Evolutionary conservation across 2,888 invertebrate species (phyloP).

Genomic region (Anthophora plumipes): DNA sequence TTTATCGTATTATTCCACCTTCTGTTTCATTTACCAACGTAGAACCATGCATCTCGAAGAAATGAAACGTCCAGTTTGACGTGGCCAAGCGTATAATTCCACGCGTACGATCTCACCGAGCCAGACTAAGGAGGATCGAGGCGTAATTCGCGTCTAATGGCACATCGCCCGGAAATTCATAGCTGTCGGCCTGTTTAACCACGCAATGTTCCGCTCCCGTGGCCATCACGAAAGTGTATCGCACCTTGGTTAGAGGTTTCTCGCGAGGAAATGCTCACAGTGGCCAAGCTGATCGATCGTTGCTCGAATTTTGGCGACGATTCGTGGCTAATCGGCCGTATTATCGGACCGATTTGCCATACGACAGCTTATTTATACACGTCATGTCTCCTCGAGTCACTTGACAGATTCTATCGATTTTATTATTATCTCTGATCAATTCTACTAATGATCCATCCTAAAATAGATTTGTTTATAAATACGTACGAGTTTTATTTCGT

Average conservation of each 20-base stretch:
- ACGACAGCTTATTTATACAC: constrained; percentile 39
- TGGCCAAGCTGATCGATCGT: constrained; percentile 37
- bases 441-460: constrained; percentile 12
- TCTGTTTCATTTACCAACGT: background rate
- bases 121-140: constrained; percentile 26
- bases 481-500: background rate
- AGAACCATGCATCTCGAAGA: background rate
- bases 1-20: background rate
- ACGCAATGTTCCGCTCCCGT: background rate
- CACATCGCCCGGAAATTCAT: constrained; percentile 66
- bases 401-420: constrained; percentile 2
- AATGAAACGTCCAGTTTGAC: constrained; percentile 8
- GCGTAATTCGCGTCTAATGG: constrained; percentile 73
- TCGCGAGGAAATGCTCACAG: constrained; percentile 54
- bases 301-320: constrained; percentile 43
- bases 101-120: constrained; percentile 12
- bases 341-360: constrained; percentile 43
- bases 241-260: background rate
- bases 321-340: constrained; percentile 45
- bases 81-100: constrained; percentile 3
- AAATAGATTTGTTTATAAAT: no score
- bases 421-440: constrained; percentile 26
- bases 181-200: constrained; percentile 47
- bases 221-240: background rate
- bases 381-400: background rate